Conservation (phyloP, 2,797 vertebrate genomes). For the Tadarida brasiliensis region DNA sequence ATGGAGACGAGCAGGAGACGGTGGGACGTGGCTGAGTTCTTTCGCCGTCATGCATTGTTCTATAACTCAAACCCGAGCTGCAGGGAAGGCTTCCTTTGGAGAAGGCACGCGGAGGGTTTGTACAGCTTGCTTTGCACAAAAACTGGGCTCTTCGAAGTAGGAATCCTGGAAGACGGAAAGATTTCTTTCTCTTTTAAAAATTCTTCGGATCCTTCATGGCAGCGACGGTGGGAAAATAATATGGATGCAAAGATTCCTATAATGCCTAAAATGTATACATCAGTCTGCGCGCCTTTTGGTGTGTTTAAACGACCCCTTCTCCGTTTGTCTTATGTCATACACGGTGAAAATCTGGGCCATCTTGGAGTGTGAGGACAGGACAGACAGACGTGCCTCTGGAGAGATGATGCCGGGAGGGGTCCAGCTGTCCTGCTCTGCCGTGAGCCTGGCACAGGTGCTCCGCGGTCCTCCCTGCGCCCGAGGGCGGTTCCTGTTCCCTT, state of each 20-base stretch:
- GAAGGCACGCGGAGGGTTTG: background rate
- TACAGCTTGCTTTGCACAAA: background rate
- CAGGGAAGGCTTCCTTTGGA: background rate
- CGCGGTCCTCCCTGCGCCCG: no score
- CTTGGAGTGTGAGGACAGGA: no score
- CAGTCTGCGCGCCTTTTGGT: accelerated
- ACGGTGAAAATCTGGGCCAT: background rate
- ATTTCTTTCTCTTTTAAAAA: background rate
- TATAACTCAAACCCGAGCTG: background rate
- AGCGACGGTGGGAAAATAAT: background rate
- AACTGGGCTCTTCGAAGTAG: background rate
- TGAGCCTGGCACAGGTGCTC: background rate
- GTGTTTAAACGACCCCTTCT: background rate
- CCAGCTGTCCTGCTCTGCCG: background rate
- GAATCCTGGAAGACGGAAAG: background rate
- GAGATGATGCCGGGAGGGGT: no score
- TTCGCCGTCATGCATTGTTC: background rate
- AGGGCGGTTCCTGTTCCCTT: accelerated
- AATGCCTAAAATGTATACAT: background rate
- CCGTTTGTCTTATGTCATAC: background rate
- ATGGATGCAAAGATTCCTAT: background rate
- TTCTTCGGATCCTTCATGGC: background rate
- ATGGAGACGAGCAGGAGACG: background rate
- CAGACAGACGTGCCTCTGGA: accelerated
- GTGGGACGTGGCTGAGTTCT: background rate